A percentile compares a stretch with the other conserved stretches of the same genome.
Conservation (phyloP, 2,797 vertebrate genomes). For the Manis pentadactyla region DNA sequence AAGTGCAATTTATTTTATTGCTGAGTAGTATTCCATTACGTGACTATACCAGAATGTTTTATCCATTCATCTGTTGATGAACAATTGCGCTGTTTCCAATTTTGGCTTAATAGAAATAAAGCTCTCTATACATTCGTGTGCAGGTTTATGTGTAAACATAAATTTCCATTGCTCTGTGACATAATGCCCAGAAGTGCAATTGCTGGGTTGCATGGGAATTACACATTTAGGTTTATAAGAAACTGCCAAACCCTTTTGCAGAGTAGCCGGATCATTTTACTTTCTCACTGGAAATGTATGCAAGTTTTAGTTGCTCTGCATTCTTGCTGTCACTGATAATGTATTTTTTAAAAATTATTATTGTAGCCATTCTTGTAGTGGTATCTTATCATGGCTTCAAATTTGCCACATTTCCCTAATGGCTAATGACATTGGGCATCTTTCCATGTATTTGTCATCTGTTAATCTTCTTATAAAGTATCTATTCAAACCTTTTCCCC, state of each 20-base stretch:
- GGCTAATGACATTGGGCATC: background rate
- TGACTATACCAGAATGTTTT: background rate
- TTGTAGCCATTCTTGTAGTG: background rate
- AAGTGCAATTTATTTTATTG: slow-evolving; percentile 5
- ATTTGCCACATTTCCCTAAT: background rate
- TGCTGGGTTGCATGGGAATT: background rate
- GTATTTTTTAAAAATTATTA: background rate
- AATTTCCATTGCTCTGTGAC: slow-evolving; percentile 33
- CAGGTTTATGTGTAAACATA: background rate
- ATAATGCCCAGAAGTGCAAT: slow-evolving; percentile 32
- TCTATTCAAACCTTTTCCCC: background rate
- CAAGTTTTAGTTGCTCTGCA: background rate
- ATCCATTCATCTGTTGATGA: background rate
- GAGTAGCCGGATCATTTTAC: background rate
- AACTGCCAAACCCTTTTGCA: background rate
- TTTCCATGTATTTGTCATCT: background rate
- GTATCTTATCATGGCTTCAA: background rate
- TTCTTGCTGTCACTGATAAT: background rate
- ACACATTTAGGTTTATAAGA: background rate
- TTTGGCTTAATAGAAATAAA: slow-evolving; percentile 20
- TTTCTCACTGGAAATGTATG: background rate
- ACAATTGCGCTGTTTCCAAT: background rate
- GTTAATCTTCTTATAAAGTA: background rate
- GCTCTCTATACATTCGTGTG: background rate
- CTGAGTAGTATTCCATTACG: background rate